Percentiles rank a stretch among this genome's conserved stretches.
phyloP scores from a whole-genome alignment of 2,888 invertebrate genomes.

The Eucriotettix oculatus region DNA sequence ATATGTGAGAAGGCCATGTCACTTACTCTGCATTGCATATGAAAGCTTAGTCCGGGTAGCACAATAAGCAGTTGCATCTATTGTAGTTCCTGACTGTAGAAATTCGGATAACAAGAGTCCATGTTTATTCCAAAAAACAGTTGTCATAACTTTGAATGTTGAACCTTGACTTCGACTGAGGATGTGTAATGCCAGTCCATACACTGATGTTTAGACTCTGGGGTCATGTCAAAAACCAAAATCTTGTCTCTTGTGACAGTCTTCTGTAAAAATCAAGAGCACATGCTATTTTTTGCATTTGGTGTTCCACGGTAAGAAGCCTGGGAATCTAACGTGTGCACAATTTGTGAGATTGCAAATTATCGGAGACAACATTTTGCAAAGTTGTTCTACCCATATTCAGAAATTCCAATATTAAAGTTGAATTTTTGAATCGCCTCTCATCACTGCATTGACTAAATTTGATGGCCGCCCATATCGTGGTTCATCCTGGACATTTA shows the following conservation, averaged over 20 bases:
- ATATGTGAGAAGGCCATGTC: background rate
- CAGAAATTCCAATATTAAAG: background rate
- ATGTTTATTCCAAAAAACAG: background rate
- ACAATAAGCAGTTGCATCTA: background rate
- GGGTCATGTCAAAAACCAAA: background rate
- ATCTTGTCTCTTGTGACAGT: background rate
- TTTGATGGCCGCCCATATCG: background rate
- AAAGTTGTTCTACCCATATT: background rate
- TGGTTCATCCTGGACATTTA: background rate
- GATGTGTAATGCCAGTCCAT: background rate
- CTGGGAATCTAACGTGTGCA: background rate
- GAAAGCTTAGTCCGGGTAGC: background rate
- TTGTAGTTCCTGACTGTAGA: background rate
- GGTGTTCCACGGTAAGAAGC: background rate
- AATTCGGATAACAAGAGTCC: background rate
- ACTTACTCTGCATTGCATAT: background rate
- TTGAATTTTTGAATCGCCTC: background rate
- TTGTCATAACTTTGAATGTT: background rate
- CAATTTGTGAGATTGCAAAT: background rate
- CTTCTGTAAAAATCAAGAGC: background rate
- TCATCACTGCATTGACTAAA: background rate
- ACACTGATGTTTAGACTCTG: background rate
- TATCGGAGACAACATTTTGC: background rate
- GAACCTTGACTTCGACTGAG: background rate
- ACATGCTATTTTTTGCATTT: background rate